Conservation (phyloP, 1,140 invertebrate species). For the Drosophila simulans region DNA sequence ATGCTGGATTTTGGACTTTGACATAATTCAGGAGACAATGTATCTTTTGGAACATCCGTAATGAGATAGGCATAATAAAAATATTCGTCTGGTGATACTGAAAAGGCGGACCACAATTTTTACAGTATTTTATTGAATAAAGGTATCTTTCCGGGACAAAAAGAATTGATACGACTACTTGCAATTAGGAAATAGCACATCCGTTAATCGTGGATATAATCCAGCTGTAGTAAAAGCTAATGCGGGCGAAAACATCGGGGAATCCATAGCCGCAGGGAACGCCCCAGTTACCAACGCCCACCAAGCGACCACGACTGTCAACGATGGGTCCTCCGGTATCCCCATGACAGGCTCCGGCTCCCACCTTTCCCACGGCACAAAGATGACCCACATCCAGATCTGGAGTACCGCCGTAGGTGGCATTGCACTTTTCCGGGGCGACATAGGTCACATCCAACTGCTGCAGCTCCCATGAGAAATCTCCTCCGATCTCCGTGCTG, state of each 20-base stretch:
- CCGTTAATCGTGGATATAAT: slow-evolving; percentile 65
- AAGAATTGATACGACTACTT: too few species aligned
- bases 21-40: neutral
- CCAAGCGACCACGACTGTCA: slow-evolving; percentile 59
- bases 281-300: slow-evolving; percentile 85
- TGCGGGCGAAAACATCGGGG: slow-evolving; percentile 85
- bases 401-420: slow-evolving; percentile 29
- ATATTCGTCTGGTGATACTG: too few species aligned
- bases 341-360: slow-evolving; percentile 84
- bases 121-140: slow-evolving; percentile 13
- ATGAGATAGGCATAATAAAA: neutral
- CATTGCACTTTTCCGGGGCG: slow-evolving; percentile 41
- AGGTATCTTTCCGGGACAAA: neutral
- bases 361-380: slow-evolving; percentile 86
- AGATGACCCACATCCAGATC: slow-evolving; percentile 84
- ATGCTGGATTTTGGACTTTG: slow-evolving; percentile 25
- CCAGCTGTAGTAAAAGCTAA: slow-evolving; percentile 80
- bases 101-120: slow-evolving; percentile 14
- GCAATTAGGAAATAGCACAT: slow-evolving; percentile 31
- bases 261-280: slow-evolving; percentile 85
- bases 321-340: slow-evolving; percentile 73
- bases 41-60: neutral
- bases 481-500: slow-evolving; percentile 37
- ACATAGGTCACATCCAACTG: slow-evolving; percentile 68
- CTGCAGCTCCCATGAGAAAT: slow-evolving; percentile 51